A percentile compares a stretch with the other conserved stretches of the same genome.
Conservation (phyloP, 2,888 invertebrate genomes). For the Rhyacophila evoluta region DNA sequence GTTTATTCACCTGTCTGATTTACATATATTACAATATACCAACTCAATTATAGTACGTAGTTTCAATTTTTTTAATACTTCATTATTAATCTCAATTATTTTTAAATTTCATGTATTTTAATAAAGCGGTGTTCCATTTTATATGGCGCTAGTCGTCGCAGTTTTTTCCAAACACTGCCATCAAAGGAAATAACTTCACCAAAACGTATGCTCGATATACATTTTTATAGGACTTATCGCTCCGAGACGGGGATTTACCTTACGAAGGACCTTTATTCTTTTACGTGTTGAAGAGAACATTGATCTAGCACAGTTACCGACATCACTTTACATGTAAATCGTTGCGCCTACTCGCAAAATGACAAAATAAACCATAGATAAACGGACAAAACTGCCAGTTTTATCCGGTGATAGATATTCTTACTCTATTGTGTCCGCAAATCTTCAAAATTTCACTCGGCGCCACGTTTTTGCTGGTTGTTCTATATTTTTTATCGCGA, state of each 20-base stretch:
- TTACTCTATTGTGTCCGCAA: not conserved
- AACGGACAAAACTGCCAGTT: constrained; percentile 5
- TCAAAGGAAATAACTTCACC: not conserved
- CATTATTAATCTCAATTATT: too few species aligned
- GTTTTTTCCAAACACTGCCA: not conserved
- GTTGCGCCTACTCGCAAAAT: not conserved
- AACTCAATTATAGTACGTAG: too few species aligned
- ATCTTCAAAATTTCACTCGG: not conserved
- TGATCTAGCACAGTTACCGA: constrained; percentile 5
- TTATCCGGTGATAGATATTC: not conserved
- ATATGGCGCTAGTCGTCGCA: too few species aligned
- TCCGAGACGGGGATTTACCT: not conserved
- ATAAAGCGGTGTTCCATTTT: not conserved
- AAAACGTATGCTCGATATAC: not conserved
- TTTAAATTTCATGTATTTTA: too few species aligned
- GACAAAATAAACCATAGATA: constrained; percentile 1
- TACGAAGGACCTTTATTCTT: not conserved
- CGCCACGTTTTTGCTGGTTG: too few species aligned
- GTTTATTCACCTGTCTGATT: too few species aligned
- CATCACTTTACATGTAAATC: constrained; percentile 28
- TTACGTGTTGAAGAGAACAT: constrained; percentile 3
- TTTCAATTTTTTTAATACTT: too few species aligned
- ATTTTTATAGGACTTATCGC: not conserved
- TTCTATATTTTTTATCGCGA: too few species aligned
- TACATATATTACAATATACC: too few species aligned